Percentiles rank a stretch among this genome's conserved stretches.
phyloP scores from a whole-genome alignment of 2,888 invertebrate species.

The Heliconius cydno region DNA sequence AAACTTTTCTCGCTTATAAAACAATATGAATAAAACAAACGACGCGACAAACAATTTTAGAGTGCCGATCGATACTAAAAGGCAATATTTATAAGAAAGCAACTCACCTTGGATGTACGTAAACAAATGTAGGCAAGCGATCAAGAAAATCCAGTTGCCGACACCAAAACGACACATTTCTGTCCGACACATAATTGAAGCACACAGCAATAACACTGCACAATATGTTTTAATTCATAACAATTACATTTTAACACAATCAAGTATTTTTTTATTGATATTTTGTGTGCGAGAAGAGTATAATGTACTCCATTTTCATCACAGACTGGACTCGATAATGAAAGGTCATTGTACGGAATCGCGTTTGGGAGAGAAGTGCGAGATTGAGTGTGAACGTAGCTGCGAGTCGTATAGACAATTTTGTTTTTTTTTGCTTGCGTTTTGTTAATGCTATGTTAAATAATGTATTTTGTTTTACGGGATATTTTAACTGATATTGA shows the following conservation, averaged over 20 bases:
- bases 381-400: slow-evolving; percentile 55
- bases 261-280: slow-evolving; percentile 60
- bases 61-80: slow-evolving; percentile 70
- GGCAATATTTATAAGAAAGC: slow-evolving; percentile 73
- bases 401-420: slow-evolving; percentile 40
- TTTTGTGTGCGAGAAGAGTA: slow-evolving; percentile 56
- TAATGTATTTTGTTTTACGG: neutral
- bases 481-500: neutral
- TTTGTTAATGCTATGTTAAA: slow-evolving; percentile 2
- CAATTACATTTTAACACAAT: slow-evolving; percentile 80
- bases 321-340: slow-evolving; percentile 69
- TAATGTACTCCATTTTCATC: slow-evolving; percentile 70
- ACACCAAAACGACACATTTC: slow-evolving; percentile 75
- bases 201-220: slow-evolving; percentile 70
- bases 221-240: slow-evolving; percentile 79
- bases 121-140: slow-evolving; percentile 78
- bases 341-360: slow-evolving; percentile 79
- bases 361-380: slow-evolving; percentile 51
- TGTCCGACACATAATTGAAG: slow-evolving; percentile 77
- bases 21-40: neutral
- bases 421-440: slow-evolving; percentile 18
- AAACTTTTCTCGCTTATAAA: slow-evolving; percentile 2
- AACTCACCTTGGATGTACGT: slow-evolving; percentile 81
- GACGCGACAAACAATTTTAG: slow-evolving; percentile 17
- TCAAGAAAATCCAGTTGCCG: slow-evolving; percentile 80